phyloP scores from a whole-genome alignment of 2,797 vertebrate genomes.

The Threskiornis aethiopicus region DNA sequence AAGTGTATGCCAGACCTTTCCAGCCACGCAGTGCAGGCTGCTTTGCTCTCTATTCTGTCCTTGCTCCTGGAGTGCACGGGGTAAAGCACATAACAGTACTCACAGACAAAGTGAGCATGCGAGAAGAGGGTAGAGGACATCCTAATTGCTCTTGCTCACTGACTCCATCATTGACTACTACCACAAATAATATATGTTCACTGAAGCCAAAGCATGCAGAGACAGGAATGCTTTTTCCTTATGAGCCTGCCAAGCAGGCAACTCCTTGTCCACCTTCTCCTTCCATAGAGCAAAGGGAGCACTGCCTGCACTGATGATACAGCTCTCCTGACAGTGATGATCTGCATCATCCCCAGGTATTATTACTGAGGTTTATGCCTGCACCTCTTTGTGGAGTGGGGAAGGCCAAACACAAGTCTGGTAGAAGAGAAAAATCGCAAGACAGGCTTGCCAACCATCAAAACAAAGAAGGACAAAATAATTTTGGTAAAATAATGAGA shows the following conservation, averaged over 20 bases:
- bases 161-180: not conserved
- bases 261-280: not conserved
- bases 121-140: not conserved
- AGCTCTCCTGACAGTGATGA: not conserved
- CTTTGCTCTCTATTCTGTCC: not conserved
- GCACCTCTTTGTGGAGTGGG: not conserved
- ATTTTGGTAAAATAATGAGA: not conserved
- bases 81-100: fast-evolving
- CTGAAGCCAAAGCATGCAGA: not conserved
- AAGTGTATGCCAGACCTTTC: not conserved
- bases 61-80: fast-evolving
- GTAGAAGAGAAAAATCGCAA: not conserved
- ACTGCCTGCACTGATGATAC: too few relatives aligned
- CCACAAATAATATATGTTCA: not conserved
- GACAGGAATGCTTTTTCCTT: not conserved
- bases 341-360: not conserved
- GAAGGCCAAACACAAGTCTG: not conserved
- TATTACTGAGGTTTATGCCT: not conserved
- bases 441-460: not conserved
- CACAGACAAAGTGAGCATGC: not conserved
- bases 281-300: not conserved
- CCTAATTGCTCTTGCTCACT: not conserved
- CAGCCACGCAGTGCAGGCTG: not conserved
- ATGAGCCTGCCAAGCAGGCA: not conserved
- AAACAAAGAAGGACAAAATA: not conserved